Conservation (phyloP, 2,888 invertebrate genomes). For the Allolobophora icterica region DNA sequence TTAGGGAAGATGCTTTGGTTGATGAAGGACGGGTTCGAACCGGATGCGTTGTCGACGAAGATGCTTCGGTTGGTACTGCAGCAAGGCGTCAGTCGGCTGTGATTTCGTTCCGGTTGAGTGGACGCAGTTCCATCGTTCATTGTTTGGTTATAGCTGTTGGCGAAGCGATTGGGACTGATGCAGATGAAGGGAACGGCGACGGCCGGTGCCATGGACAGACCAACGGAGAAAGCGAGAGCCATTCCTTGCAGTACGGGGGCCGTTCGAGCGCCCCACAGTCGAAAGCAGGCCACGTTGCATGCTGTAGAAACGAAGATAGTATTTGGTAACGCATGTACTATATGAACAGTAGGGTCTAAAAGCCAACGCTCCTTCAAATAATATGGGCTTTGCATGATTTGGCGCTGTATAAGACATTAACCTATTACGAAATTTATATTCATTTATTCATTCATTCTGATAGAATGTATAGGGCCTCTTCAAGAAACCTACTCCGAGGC, state of each 20-base stretch:
- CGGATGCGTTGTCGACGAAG: too few species aligned
- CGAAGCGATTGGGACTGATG: background rate
- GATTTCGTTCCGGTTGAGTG: background rate
- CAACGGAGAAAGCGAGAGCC: background rate
- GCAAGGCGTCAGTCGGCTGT: background rate
- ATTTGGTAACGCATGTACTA: too few species aligned
- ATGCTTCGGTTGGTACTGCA: too few species aligned
- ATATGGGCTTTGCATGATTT: too few species aligned
- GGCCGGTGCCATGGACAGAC: background rate
- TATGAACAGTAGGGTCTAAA: too few species aligned
- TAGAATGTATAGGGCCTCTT: too few species aligned
- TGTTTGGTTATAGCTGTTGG: background rate
- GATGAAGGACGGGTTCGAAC: background rate
- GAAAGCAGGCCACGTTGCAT: background rate
- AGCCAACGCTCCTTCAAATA: too few species aligned
- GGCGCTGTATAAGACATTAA: too few species aligned
- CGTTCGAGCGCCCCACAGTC: background rate
- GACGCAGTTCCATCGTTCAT: background rate
- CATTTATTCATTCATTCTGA: too few species aligned
- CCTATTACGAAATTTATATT: too few species aligned
- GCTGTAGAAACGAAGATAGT: background rate
- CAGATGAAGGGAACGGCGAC: background rate
- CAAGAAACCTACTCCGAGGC: too few species aligned
- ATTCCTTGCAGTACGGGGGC: background rate
- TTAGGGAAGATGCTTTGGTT: background rate